A percentile compares a stretch with the other conserved stretches of the same genome.
These are phyloP conservation scores for Leuciscus idus DNA, from an alignment of 2,113 vertebrate species.

Conservation along the genomic window DNA sequence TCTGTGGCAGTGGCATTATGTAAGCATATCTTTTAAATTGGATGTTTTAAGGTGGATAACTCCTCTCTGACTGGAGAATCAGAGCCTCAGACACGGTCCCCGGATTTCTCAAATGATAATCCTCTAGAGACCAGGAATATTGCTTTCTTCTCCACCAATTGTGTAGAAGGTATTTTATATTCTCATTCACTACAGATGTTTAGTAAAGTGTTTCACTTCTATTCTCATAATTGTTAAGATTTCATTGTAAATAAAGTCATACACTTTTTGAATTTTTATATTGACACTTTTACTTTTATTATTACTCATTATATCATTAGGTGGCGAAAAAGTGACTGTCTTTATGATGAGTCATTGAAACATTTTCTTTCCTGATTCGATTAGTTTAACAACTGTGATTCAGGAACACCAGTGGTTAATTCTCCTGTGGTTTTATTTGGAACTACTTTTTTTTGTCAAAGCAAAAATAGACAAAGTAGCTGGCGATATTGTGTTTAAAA, in stretches of 20 bases:
- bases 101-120: constrained; percentile 79
- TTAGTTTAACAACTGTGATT: neutral
- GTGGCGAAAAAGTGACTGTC: neutral
- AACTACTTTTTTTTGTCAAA: neutral
- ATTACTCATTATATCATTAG: neutral
- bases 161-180: constrained; percentile 69
- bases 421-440: neutral
- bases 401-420: neutral
- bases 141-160: constrained; percentile 82
- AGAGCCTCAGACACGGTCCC: constrained; percentile 80
- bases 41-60: constrained; percentile 74
- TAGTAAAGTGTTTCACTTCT: neutral
- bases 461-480: neutral
- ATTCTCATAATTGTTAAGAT: neutral
- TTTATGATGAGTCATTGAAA: neutral
- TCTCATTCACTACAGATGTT: neutral
- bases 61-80: constrained; percentile 80
- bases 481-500: too few relatives aligned
- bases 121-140: constrained; percentile 80
- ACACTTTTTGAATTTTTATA: neutral
- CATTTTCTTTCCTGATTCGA: neutral
- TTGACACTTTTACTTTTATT: neutral
- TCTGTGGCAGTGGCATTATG: neutral
- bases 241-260: neutral
- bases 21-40: neutral